These are phyloP conservation scores for Mormyrus iriodes DNA, from an alignment of 2,113 vertebrate genomes.

Conservation along the genomic window DNA sequence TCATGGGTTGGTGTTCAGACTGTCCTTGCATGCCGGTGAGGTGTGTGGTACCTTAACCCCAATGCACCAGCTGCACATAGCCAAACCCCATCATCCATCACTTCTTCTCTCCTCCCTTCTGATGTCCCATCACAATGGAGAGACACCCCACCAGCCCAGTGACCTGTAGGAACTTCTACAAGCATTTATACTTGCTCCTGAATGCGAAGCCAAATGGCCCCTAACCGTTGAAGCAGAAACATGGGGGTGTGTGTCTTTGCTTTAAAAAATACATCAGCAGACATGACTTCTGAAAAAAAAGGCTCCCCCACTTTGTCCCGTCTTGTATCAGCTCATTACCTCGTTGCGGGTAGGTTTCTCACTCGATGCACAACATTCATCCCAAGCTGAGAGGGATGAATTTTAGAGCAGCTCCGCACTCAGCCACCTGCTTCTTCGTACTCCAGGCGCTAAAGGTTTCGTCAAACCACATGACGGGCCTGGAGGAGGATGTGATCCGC, in stretches of 20 bases:
- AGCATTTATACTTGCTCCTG: neutral
- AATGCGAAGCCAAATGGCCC: neutral
- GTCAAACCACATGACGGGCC: neutral
- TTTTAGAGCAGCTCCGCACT: neutral
- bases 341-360: neutral
- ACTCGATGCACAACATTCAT: neutral
- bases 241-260: neutral
- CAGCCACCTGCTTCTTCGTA: neutral
- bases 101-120: neutral
- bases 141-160: neutral
- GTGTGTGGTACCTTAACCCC: neutral
- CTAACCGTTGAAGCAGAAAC: neutral
- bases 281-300: neutral
- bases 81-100: neutral
- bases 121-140: neutral
- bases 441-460: neutral
- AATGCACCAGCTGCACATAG: neutral
- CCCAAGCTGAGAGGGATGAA: neutral
- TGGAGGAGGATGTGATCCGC: neutral
- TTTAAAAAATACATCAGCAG: neutral
- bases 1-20: neutral
- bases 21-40: neutral
- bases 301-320: neutral
- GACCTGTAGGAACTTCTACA: neutral
- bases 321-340: neutral